Conservation (phyloP, 2,113 vertebrate species). For the Xyrauchen texanus region DNA sequence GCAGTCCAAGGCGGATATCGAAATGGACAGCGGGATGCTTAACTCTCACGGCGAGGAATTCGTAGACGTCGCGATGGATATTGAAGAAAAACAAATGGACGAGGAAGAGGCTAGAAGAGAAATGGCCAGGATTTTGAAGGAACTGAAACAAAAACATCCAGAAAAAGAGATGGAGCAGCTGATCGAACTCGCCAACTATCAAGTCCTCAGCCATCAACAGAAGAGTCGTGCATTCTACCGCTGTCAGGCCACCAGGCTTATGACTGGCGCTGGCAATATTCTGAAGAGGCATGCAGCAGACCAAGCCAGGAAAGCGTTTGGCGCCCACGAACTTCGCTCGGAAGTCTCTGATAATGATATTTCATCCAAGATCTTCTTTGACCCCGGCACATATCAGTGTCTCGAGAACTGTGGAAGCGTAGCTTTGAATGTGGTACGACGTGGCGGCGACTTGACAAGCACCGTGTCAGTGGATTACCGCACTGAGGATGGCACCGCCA, state of each 20-base stretch:
- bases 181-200: slow-evolving; percentile 90
- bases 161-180: slow-evolving; percentile 92
- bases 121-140: slow-evolving; percentile 88
- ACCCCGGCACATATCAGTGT: slow-evolving; percentile 89
- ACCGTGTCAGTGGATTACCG: slow-evolving; percentile 84
- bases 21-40: slow-evolving; percentile 88
- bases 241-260: slow-evolving; percentile 90
- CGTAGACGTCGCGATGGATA: slow-evolving; percentile 76
- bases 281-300: slow-evolving; percentile 90
- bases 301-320: slow-evolving; percentile 84
- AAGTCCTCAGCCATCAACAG: slow-evolving; percentile 88
- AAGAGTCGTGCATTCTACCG: slow-evolving; percentile 95
- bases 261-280: slow-evolving; percentile 91
- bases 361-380: slow-evolving; percentile 86
- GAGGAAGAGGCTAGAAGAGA: slow-evolving; percentile 88
- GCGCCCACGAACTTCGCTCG: slow-evolving; percentile 82
- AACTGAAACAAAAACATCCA: slow-evolving; percentile 92
- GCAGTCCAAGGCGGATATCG: slow-evolving; percentile 84
- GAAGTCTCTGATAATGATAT: slow-evolving; percentile 77
- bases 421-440: slow-evolving; percentile 82
- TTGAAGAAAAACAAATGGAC: slow-evolving; percentile 80
- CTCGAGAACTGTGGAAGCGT: slow-evolving; percentile 93
- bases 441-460: slow-evolving; percentile 84
- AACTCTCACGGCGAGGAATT: slow-evolving; percentile 83
- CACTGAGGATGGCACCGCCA: slow-evolving; percentile 93